A percentile compares a stretch with the other conserved stretches of the same genome.
phyloP scores from a whole-genome alignment of 1,140 invertebrate genomes.

The Nasonia vitripennis region DNA sequence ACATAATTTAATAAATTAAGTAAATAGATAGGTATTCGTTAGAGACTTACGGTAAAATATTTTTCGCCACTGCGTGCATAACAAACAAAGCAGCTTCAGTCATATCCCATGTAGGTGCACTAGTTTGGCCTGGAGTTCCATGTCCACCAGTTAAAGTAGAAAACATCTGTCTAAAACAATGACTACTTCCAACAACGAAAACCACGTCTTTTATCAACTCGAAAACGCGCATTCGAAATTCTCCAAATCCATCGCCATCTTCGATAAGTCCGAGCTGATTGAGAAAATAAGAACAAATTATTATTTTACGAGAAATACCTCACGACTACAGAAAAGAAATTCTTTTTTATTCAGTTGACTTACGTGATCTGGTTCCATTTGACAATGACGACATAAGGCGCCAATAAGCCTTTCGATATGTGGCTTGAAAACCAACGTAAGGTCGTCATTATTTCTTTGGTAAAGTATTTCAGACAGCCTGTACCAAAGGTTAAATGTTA shows the following conservation, averaged over 20 bases:
- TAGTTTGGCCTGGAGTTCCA: slow-evolving; percentile 62
- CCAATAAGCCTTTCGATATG: slow-evolving; percentile 93
- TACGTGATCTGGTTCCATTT: slow-evolving; percentile 93
- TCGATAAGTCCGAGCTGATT: slow-evolving; percentile 88
- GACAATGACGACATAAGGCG: slow-evolving; percentile 89
- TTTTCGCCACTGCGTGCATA: slow-evolving; percentile 96
- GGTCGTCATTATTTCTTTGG: slow-evolving; percentile 86
- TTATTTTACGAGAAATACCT: slow-evolving; percentile 6
- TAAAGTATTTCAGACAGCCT: slow-evolving; percentile 95
- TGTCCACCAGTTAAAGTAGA: slow-evolving; percentile 75
- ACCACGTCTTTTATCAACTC: slow-evolving; percentile 98
- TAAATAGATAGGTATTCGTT: not conserved
- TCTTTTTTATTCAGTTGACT: slow-evolving; percentile 64
- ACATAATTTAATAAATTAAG: not conserved
- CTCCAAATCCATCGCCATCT: slow-evolving; percentile 81
- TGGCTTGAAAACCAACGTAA: slow-evolving; percentile 89
- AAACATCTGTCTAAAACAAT: slow-evolving; percentile 95
- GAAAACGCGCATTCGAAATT: slow-evolving; percentile 92
- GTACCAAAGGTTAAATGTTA: slow-evolving; percentile 98
- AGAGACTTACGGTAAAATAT: slow-evolving; percentile 92
- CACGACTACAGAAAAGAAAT: slow-evolving; percentile 31
- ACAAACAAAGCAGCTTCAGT: slow-evolving; percentile 97
- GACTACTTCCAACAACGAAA: slow-evolving; percentile 96
- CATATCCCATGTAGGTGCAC: slow-evolving; percentile 88
- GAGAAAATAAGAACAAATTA: slow-evolving; percentile 3